phyloP scores from a whole-genome alignment of 2,797 vertebrate genomes.

The Arnoldichthys spilopterus region DNA sequence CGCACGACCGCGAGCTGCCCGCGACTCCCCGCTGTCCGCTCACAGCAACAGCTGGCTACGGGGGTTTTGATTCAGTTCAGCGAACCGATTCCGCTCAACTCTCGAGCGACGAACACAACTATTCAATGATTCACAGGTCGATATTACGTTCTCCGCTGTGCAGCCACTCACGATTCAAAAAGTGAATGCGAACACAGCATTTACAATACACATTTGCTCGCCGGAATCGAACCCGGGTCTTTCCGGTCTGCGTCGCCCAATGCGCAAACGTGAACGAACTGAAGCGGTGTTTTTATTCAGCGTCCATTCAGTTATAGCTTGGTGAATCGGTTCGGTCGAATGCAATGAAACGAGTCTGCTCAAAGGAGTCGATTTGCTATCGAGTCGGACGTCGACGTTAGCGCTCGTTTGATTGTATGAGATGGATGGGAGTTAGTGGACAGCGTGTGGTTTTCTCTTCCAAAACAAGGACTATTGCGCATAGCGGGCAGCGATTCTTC shows the following conservation, averaged over 20 bases:
- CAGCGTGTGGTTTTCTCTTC: background rate
- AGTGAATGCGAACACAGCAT: no score
- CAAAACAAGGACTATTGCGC: background rate
- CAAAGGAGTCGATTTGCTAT: background rate
- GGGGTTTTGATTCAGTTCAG: background rate
- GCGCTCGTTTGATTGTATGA: background rate
- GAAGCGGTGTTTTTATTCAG: no score
- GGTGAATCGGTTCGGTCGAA: background rate
- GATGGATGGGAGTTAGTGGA: background rate
- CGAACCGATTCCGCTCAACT: background rate
- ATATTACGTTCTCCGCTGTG: no score
- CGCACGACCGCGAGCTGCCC: background rate
- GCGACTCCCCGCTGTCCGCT: background rate
- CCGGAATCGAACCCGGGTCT: no score
- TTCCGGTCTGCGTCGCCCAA: no score
- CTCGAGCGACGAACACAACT: background rate
- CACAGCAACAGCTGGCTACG: background rate
- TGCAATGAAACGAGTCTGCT: no score
- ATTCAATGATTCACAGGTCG: no score
- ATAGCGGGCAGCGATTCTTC: conserved; percentile 12
- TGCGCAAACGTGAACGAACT: no score
- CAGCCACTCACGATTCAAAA: no score
- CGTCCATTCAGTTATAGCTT: background rate
- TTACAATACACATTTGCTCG: no score
- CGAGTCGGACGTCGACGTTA: background rate